These are phyloP conservation scores for Eudyptes chrysolophus DNA, from an alignment of 2,113 vertebrate genomes.

Conservation along the genomic window DNA sequence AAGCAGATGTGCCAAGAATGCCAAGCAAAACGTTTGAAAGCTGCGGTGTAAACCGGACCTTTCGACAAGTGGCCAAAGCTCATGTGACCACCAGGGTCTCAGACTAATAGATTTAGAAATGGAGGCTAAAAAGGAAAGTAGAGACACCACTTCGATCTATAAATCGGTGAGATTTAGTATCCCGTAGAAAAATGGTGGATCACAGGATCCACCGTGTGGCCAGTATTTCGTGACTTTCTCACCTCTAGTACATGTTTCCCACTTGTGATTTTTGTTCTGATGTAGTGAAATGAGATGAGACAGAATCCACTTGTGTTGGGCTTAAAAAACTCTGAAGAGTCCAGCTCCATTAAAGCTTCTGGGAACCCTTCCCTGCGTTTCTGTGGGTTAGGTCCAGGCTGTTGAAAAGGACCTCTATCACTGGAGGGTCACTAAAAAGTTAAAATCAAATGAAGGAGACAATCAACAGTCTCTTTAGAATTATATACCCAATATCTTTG, in stretches of 20 bases:
- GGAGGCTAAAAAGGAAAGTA: neutral
- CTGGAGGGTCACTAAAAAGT: neutral
- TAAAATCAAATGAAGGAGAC: neutral
- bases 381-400: neutral
- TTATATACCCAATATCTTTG: neutral
- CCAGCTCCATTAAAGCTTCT: neutral
- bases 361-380: neutral
- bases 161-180: neutral
- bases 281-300: neutral
- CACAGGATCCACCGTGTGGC: neutral
- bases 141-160: neutral
- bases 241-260: neutral
- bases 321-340: neutral
- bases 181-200: neutral
- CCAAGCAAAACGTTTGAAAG: neutral
- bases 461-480: neutral
- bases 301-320: neutral
- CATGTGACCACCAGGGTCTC: neutral
- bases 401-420: neutral
- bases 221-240: neutral
- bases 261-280: neutral
- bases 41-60: neutral
- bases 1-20: constrained; percentile 63
- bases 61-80: neutral
- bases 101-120: neutral